Evolutionary conservation across 2,888 invertebrate species (phyloP).

Genomic region (Cephonodes hylas): DNA sequence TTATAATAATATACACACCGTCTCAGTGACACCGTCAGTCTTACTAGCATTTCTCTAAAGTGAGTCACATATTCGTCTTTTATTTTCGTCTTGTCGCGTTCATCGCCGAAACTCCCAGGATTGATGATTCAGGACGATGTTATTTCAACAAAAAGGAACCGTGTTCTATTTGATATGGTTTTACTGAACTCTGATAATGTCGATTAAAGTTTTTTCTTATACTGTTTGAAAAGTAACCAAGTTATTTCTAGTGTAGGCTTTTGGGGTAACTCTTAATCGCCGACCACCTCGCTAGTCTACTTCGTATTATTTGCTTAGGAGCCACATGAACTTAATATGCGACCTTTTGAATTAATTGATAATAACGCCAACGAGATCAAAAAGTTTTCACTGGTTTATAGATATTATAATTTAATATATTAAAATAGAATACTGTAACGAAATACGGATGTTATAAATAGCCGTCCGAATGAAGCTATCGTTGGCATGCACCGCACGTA

Average conservation of each 20-base stretch:
- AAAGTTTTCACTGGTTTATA: background rate
- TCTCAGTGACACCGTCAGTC: slow-evolving; percentile 7
- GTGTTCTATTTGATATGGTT: background rate
- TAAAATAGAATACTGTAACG: background rate
- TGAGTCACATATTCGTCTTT: slow-evolving; percentile 48
- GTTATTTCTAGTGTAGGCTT: no score
- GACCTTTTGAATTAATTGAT: no score
- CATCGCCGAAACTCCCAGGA: slow-evolving; percentile 46
- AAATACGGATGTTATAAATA: background rate
- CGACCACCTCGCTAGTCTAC: no score
- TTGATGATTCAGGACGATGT: slow-evolving; percentile 51
- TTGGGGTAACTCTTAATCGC: no score
- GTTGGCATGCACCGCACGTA: no score
- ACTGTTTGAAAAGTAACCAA: no score
- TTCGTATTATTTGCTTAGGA: no score
- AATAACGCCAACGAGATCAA: no score
- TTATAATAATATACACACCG: background rate
- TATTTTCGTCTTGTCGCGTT: slow-evolving; percentile 64
- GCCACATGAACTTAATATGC: no score
- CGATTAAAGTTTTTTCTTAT: background rate
- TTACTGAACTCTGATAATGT: background rate
- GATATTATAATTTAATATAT: background rate
- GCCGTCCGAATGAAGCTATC: background rate
- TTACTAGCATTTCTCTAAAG: slow-evolving; percentile 38
- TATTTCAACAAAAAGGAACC: slow-evolving; percentile 3